phyloP scores from a whole-genome alignment of 2,888 invertebrate species.

The Caenorhabditis sp. region DNA sequence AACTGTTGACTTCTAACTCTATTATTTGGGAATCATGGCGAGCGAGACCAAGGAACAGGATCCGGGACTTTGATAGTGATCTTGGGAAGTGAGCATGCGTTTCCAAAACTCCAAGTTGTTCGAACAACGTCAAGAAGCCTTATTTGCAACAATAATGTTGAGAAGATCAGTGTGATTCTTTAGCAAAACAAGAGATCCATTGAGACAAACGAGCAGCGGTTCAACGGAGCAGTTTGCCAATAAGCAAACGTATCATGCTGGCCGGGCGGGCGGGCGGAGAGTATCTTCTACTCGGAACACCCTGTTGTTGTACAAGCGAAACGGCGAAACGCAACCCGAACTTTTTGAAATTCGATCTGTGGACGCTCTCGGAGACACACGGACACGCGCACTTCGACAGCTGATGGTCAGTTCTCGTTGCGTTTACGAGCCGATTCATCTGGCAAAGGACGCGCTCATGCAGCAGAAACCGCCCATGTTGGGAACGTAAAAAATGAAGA shows the following conservation, averaged over 20 bases:
- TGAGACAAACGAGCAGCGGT: too few relatives aligned
- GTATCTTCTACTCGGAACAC: neutral
- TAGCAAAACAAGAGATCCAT: too few relatives aligned
- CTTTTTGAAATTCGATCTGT: constrained; percentile 53
- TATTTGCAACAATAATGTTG: neutral
- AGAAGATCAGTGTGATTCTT: neutral
- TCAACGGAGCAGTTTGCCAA: constrained; percentile 4
- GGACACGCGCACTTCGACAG: constrained; percentile 30
- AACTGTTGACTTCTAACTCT: too few relatives aligned
- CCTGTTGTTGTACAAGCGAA: neutral
- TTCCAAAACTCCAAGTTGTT: neutral
- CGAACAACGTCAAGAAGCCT: neutral
- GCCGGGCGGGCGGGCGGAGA: too few relatives aligned
- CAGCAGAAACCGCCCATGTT: neutral
- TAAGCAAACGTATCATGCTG: neutral
- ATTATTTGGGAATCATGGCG: too few relatives aligned
- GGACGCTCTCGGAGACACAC: constrained; percentile 23
- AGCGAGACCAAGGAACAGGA: too few relatives aligned
- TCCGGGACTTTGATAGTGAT: too few relatives aligned
- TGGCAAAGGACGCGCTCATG: too few relatives aligned
- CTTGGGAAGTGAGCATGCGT: too few relatives aligned
- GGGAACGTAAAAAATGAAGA: constrained; percentile 5
- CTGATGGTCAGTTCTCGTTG: constrained; percentile 25
- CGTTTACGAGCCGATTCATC: neutral
- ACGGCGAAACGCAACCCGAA: constrained; percentile 46